These are phyloP conservation scores for Micromys minutus DNA, from an alignment of 2,113 vertebrate genomes.

Conservation along the genomic window DNA sequence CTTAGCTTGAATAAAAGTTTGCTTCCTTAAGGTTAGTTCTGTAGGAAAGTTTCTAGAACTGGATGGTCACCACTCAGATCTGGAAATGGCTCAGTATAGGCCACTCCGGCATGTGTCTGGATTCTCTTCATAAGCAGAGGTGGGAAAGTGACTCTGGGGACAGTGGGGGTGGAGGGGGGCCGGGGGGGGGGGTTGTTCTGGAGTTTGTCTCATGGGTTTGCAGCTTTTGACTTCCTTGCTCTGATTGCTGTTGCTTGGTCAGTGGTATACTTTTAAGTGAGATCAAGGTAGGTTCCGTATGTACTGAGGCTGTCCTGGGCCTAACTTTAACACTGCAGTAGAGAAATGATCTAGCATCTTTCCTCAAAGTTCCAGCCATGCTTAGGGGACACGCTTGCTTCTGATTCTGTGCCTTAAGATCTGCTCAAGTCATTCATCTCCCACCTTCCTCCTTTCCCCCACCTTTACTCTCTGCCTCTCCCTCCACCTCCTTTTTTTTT, in stretches of 20 bases:
- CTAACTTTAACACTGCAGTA: background rate
- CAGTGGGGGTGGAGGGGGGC: too few species aligned
- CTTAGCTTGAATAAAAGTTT: background rate
- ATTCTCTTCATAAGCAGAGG: background rate
- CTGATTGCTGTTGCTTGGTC: background rate
- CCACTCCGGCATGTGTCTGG: too few species aligned
- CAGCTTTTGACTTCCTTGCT: background rate
- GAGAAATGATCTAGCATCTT: background rate
- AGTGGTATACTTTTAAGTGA: background rate
- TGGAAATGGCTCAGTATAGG: background rate
- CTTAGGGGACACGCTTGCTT: background rate
- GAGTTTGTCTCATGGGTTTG: background rate
- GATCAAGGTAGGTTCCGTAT: background rate
- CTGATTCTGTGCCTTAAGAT: background rate
- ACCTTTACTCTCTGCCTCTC: background rate
- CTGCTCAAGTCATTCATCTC: too few species aligned
- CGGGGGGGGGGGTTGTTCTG: background rate
- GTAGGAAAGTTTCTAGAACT: background rate
- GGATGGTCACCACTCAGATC: background rate
- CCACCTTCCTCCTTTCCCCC: background rate
- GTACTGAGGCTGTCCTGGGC: background rate
- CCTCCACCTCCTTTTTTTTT: too few species aligned
- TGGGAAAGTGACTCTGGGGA: background rate
- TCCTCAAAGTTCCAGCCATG: background rate
- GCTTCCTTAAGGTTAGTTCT: background rate